Base-by-base conservation (phyloP, 2,888 invertebrate genomes). In the Himalopsyche anomala region DNA sequence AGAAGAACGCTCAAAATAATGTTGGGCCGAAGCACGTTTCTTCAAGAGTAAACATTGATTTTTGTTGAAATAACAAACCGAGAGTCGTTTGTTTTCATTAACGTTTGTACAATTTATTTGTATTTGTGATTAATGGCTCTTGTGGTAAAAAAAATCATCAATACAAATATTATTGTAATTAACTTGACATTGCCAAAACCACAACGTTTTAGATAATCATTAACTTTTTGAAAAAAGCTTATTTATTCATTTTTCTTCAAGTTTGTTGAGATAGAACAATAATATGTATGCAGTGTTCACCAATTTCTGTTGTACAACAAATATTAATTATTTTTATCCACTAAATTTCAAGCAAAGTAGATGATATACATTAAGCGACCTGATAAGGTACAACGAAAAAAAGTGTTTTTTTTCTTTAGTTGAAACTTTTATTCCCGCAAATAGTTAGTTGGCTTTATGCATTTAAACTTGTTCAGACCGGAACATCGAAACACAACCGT, bases 11-110 rank as follows among this genome's bases (percentile, higher is more conserved):
- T n/a, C 6, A 62, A 28, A 62, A 62, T 62, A 62, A 62, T 62
- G n/a, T 62, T 62, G 19, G 62, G 12, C 1, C 3, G 19, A 62
- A 62, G 62, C 62, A 62, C 62, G 62, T 74, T 19, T 74, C 28
- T 74, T 36, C 74, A 12, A 15, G 15, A 74, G 74, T 74, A 74
- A 74, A 74, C 36, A 74, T 74, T 74, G 74, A 74, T 74, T 74
- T 74, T 74, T 15, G 74, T 74, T 74, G 38, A 36, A 74, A 28
- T 36, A 74, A 74, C 36, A 74, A 28, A 36, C 62, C 15, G 5
- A 36, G 36, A 38, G 36, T 15, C 74, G 36, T 36, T 74, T 74
- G 74, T 74, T 74, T 74, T 74, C 74, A 36, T 74, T 36, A 36
- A 36, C 6, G 36, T 15, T 15, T 28, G 36, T 36, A 74, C 38